phyloP scores from a whole-genome alignment of 2,888 invertebrate genomes.

The Busseola fusca region DNA sequence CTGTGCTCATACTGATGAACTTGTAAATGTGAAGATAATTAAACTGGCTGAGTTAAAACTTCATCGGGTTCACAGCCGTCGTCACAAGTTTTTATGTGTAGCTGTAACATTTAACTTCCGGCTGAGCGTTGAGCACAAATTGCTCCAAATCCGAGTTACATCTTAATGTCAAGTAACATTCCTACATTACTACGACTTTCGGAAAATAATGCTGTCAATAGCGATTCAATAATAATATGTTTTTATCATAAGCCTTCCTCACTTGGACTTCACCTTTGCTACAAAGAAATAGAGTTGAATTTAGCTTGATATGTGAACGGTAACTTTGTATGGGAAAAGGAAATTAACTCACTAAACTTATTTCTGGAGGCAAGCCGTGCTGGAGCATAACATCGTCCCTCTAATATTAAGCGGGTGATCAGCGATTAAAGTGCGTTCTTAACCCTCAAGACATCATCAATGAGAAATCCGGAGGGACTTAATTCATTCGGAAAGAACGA shows the following conservation, averaged over 20 bases:
- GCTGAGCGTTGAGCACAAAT: constrained; percentile 18
- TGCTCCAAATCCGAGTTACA: constrained; percentile 18
- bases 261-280: constrained; percentile 16
- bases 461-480: constrained; percentile 51
- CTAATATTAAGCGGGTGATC: constrained; percentile 49
- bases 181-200: constrained; percentile 38
- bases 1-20: not conserved
- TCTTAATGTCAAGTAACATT: constrained; percentile 29
- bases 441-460: constrained; percentile 59
- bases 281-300: constrained; percentile 23
- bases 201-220: constrained; percentile 55
- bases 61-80: constrained; percentile 16
- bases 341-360: constrained; percentile 74
- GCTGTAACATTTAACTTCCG: constrained; percentile 24
- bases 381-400: constrained; percentile 64
- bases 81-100: constrained; percentile 24
- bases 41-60: constrained; percentile 10
- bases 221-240: constrained; percentile 38
- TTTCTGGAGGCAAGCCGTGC: constrained; percentile 67
- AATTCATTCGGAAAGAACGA: constrained; percentile 57
- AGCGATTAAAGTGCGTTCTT: constrained; percentile 58
- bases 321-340: constrained; percentile 58
- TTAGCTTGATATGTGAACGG: constrained; percentile 20
- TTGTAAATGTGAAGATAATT: constrained; percentile 16
- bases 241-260: constrained; percentile 37